A percentile compares a stretch with the other conserved stretches of the same genome.
These are phyloP conservation scores for Protonemura montana DNA, from an alignment of 2,888 invertebrate species.

Conservation along the genomic window DNA sequence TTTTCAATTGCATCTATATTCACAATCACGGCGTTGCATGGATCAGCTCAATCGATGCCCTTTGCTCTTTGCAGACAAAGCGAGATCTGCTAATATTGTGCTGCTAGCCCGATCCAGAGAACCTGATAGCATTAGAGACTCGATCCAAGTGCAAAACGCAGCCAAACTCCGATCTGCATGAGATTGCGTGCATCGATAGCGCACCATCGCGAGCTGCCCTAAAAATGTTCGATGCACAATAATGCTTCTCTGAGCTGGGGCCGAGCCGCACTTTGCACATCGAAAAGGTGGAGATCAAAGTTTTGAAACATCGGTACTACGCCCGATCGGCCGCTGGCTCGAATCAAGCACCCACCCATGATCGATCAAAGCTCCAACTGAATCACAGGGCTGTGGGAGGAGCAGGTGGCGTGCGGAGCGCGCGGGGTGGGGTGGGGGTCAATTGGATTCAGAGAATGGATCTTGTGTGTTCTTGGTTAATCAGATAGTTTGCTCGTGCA, in stretches of 20 bases:
- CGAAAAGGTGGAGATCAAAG: background rate
- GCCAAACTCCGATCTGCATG: too few species aligned
- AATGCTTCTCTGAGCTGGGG: background rate
- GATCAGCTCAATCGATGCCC: too few species aligned
- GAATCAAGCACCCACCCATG: background rate
- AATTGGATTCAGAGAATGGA: slow-evolving; percentile 12
- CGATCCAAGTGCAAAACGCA: too few species aligned
- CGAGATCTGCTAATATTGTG: too few species aligned
- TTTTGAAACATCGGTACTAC: background rate
- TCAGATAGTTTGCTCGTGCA: background rate
- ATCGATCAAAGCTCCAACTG: background rate
- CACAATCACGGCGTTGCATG: too few species aligned
- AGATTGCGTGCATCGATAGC: too few species aligned
- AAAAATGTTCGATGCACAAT: background rate
- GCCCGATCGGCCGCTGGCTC: background rate
- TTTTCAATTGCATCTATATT: too few species aligned
- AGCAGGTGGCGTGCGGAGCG: background rate
- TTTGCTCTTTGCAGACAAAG: too few species aligned
- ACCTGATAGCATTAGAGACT: too few species aligned
- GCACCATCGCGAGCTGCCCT: background rate
- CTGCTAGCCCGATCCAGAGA: too few species aligned
- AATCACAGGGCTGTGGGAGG: background rate
- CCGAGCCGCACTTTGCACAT: background rate
- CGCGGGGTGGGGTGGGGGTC: background rate
- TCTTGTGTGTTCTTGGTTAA: background rate